phyloP scores from a whole-genome alignment of 1,140 invertebrate genomes.

The Wiebesia pumilae region DNA sequence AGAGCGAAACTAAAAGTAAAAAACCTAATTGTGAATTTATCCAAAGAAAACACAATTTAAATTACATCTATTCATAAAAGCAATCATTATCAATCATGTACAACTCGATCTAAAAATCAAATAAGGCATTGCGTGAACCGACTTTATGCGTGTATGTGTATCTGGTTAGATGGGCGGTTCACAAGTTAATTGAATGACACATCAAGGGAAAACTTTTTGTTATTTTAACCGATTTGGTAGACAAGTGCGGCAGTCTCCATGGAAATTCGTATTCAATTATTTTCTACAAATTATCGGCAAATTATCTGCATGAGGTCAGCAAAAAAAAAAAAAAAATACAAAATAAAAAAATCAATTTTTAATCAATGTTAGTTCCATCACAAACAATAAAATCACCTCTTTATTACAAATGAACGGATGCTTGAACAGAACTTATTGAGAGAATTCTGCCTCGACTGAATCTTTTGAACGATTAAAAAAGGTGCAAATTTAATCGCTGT shows the following conservation, averaged over 20 bases:
- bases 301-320: too few relatives aligned
- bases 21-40: neutral
- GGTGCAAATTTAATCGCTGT: neutral
- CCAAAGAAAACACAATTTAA: neutral
- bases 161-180: neutral
- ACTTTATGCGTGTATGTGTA: neutral
- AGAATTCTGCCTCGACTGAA: too few relatives aligned
- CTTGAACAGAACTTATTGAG: too few relatives aligned
- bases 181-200: neutral
- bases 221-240: neutral
- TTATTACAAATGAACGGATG: too few relatives aligned
- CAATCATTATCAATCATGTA: neutral
- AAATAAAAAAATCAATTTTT: too few relatives aligned
- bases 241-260: neutral
- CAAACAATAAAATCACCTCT: too few relatives aligned
- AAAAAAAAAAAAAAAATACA: too few relatives aligned
- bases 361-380: too few relatives aligned
- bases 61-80: neutral
- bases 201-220: neutral
- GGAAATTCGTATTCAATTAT: neutral
- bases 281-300: neutral
- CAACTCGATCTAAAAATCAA: neutral
- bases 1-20: too few relatives aligned
- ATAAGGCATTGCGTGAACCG: neutral
- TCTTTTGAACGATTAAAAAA: neutral